Conservation (phyloP, 2,113 vertebrate species). For the Chloroceryle aenea region DNA sequence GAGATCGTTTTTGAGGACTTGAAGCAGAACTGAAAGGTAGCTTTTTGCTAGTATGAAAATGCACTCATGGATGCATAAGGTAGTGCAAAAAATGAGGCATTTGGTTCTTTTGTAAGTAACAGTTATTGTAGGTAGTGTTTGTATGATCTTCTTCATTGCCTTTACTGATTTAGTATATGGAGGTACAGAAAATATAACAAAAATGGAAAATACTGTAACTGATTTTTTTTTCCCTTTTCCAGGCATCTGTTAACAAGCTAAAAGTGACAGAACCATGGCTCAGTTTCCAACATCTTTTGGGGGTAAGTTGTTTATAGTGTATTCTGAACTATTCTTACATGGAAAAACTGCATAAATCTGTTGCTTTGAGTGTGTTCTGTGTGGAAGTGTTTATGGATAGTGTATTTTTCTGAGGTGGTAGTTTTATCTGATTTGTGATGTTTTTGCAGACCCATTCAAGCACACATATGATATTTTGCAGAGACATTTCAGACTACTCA, state of each 20-base stretch:
- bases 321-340: not conserved
- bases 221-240: not conserved
- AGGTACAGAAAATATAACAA: not conserved
- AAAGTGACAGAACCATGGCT: constrained; percentile 92
- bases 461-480: not conserved
- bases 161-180: not conserved
- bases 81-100: not conserved
- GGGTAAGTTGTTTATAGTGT: constrained; percentile 80
- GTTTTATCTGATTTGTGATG: not conserved
- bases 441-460: not conserved
- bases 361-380: not conserved
- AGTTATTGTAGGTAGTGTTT: not conserved
- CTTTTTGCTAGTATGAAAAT: not conserved
- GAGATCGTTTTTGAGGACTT: not conserved
- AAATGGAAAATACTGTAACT: not conserved
- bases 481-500: not conserved
- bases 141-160: not conserved
- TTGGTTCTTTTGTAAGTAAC: not conserved
- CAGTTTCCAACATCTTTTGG: constrained; percentile 96
- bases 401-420: not conserved
- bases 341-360: rapidly evolving
- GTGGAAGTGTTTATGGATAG: not conserved
- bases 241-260: constrained; percentile 72
- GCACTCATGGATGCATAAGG: not conserved
- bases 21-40: not conserved